Percentiles rank a stretch among this genome's conserved stretches.
phyloP scores from a whole-genome alignment of 2,797 vertebrate genomes.

The Arctocebus calabarensis region DNA sequence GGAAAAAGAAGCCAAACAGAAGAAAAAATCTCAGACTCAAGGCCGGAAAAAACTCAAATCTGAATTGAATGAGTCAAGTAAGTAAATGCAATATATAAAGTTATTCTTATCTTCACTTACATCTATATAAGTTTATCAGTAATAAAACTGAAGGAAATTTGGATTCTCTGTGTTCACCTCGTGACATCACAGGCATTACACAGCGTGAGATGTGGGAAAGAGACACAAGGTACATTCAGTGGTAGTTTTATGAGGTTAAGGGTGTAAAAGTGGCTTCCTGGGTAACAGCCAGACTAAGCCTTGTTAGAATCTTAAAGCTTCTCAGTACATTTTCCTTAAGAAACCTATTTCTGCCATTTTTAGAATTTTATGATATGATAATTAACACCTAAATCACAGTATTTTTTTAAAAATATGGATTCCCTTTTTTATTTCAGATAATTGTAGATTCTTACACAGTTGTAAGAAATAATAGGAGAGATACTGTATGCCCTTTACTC shows the following conservation, averaged over 20 bases:
- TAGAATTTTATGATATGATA: not conserved
- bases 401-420: not conserved
- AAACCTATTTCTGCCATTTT: not conserved
- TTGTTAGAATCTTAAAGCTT: not conserved
- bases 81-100: slow-evolving; percentile 67
- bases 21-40: slow-evolving; percentile 86
- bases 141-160: not conserved
- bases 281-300: not conserved
- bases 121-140: not conserved
- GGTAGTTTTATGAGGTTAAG: not conserved
- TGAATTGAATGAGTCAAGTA: slow-evolving; percentile 80
- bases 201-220: not conserved
- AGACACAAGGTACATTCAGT: not conserved
- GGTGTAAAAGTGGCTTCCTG: not conserved
- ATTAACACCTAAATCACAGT: not conserved
- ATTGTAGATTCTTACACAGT: not conserved
- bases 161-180: not conserved
- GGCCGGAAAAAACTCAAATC: slow-evolving; percentile 87
- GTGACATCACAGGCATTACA: not conserved
- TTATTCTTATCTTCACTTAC: not conserved
- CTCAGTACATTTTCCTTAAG: not conserved
- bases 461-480: slow-evolving; percentile 11
- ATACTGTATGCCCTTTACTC: not conserved
- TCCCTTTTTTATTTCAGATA: slow-evolving; percentile 10
- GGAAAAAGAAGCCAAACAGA: slow-evolving; percentile 92